Evolutionary conservation across 2,797 vertebrate genomes (phyloP), one percentile per base, ranked within the genome.

Genomic region (Cyprinella venusta): DNA sequence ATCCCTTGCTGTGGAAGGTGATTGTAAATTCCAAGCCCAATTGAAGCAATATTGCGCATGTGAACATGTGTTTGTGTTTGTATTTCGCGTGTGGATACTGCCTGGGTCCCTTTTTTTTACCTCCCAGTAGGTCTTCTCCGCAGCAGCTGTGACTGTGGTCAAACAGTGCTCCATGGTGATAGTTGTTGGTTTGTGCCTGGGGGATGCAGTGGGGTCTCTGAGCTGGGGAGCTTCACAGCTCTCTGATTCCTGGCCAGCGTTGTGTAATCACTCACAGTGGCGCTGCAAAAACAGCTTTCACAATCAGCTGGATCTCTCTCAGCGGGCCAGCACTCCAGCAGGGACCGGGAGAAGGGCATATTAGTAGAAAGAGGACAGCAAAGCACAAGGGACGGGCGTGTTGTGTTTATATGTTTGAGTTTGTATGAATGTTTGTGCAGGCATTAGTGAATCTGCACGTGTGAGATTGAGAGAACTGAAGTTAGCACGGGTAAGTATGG

Each of bases 271-370:
- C 88, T 69, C 70, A 89, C 89, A 86, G 88, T 88, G 89, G 93
- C 91, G 87, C 92, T 90, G 92, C 91, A 93, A 92, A 93, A 94
- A 93, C 93, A 95, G 90, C 91, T 94, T 95, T 94, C 92, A 93
- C 92, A 94, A 93, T 94, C 93, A 92, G 91, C 92, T 93, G 93
- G 91, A 90, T 87, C 88, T 91, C 88, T 91, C 91, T 92, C 89
- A 89, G 87, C 30, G 89, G 91, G 91, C 91, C 89, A 91, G 89
- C 90, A 89, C 89, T 91, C 89, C 83, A 88, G 92, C 91, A 90
- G 63, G 69, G 86, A 84, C 78, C 19, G 33, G 67, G 81, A 81
- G 79, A 68, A 81, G 85, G 83, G 85, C 59, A 72, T 78, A 87
- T 80, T 82, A 90, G 90, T 90, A 90, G 88, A 87, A 87, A 65